These are phyloP conservation scores for Zoanthus sociatus DNA, from an alignment of 92 coral and sea anemone species.

Conservation along the genomic window DNA sequence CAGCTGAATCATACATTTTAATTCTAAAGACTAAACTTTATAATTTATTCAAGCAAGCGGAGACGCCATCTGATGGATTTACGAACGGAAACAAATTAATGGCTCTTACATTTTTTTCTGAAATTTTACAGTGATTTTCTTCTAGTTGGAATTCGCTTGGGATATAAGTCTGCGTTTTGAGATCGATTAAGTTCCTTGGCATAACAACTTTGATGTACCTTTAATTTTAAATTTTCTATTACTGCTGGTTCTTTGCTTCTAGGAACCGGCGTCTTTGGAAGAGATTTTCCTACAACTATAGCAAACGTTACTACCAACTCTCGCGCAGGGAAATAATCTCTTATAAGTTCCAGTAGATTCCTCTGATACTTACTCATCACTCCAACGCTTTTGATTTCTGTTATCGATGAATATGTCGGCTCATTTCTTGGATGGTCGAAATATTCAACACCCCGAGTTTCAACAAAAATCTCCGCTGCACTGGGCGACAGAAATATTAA, in stretches of 20 bases:
- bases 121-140: conserved; percentile 31
- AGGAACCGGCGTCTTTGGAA: conserved; percentile 90
- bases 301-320: conserved; percentile 93
- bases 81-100: conserved; percentile 5
- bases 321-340: conserved; percentile 84
- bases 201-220: conserved; percentile 67
- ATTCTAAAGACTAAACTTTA: conserved; percentile 2
- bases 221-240: conserved; percentile 77
- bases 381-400: conserved; percentile 81
- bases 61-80: background rate
- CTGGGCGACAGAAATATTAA: conserved; percentile 89
- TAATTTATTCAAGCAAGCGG: conserved; percentile 29
- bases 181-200: conserved; percentile 76
- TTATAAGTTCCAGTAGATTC: conserved; percentile 67
- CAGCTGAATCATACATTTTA: background rate
- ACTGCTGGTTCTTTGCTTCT: conserved; percentile 92
- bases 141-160: conserved; percentile 11
- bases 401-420: conserved; percentile 88
- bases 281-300: conserved; percentile 84
- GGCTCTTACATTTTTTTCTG: background rate
- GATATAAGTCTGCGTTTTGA: conserved; percentile 51
- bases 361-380: conserved; percentile 89
- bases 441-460: conserved; percentile 76
- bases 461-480: conserved; percentile 93
- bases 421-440: conserved; percentile 81